Conservation (phyloP, 2,888 invertebrate genomes). For the Drosophila neotestacea region DNA sequence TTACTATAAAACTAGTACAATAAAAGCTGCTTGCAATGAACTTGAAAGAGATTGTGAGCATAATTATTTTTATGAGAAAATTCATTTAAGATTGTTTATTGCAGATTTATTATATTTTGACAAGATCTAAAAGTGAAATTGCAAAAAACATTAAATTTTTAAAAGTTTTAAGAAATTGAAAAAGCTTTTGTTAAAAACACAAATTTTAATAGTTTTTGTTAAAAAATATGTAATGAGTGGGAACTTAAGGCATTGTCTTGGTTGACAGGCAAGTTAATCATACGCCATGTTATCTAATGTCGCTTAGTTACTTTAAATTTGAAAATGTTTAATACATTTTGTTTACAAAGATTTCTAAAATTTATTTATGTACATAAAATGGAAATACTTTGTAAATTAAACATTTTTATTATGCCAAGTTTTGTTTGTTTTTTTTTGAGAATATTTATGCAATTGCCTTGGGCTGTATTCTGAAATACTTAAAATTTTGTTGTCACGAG, state of each 20-base stretch:
- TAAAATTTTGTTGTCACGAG: neutral
- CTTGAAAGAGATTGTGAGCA: neutral
- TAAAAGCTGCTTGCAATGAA: neutral
- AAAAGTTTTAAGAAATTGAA: constrained; percentile 1
- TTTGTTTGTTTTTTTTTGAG: neutral
- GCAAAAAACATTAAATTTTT: neutral
- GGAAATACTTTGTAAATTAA: neutral
- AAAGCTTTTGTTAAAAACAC: neutral
- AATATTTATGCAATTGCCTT: constrained; percentile 11
- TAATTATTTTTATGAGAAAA: neutral
- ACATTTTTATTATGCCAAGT: neutral
- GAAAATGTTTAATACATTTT: neutral
- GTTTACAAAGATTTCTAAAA: neutral
- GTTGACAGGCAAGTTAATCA: constrained; percentile 11
- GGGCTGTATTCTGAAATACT: constrained; percentile 9
- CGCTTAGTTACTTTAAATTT: neutral
- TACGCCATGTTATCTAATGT: constrained; percentile 10
- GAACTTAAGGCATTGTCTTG: constrained; percentile 1
- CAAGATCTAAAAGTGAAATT: too few species aligned
- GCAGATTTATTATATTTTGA: neutral
- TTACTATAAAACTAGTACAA: neutral
- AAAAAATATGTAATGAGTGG: neutral
- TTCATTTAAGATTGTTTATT: neutral
- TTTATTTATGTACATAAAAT: neutral
- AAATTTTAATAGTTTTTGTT: neutral